Percentiles rank a stretch among this genome's conserved stretches.
Evolutionary conservation across 2,113 vertebrate species (phyloP).

Genomic region (Ahaetulla prasina): DNA sequence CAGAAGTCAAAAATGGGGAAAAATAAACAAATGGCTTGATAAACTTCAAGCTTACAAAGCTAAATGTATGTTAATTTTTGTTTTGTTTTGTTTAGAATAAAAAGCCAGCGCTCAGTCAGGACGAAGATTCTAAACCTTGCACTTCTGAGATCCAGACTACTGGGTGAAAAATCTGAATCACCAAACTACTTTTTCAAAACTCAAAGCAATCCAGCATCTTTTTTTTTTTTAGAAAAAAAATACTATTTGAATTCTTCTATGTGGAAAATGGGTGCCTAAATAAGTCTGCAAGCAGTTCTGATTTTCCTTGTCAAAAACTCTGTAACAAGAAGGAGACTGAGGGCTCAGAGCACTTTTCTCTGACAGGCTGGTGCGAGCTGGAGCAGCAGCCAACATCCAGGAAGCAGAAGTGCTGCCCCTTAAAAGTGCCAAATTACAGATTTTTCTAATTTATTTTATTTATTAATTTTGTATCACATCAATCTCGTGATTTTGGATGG

Average conservation of each 20-base stretch:
- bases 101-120: neutral
- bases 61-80: neutral
- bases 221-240: neutral
- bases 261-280: too few species aligned
- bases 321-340: neutral
- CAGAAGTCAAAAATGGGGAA: neutral
- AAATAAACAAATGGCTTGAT: neutral
- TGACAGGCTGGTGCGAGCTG: too few species aligned
- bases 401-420: too few species aligned
- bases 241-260: neutral
- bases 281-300: too few species aligned
- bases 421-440: neutral
- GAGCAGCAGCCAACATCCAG: neutral
- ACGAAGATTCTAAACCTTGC: neutral
- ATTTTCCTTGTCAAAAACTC: neutral
- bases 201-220: neutral
- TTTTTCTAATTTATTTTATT: neutral
- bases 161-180: neutral
- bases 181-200: neutral
- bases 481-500: neutral
- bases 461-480: neutral
- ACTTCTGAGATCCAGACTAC: accelerated
- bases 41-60: neutral
- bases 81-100: neutral
- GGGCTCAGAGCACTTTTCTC: neutral